Percentiles rank a stretch among this genome's conserved stretches.
Conservation (phyloP, 2,888 invertebrate genomes). For the Drosophila algonquin region DNA sequence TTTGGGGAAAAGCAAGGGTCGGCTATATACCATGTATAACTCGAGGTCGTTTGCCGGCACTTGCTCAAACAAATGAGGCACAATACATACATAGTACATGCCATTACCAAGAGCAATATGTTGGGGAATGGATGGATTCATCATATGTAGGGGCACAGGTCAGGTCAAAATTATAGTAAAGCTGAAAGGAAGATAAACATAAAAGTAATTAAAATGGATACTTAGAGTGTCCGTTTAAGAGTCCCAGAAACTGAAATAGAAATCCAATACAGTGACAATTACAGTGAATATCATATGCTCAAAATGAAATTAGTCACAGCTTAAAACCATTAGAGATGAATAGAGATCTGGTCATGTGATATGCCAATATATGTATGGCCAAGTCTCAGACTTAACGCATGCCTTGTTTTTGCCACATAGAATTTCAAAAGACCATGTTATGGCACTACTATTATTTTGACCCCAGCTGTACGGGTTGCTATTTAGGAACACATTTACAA, state of each 20-base stretch:
- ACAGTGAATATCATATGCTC: too few relatives aligned
- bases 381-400: too few relatives aligned
- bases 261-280: too few relatives aligned
- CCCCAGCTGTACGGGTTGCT: constrained; percentile 9
- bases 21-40: constrained; percentile 10
- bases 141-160: neutral
- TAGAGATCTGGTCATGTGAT: too few relatives aligned
- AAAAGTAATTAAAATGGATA: neutral
- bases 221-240: neutral
- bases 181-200: neutral
- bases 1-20: neutral
- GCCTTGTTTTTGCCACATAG: too few relatives aligned
- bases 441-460: neutral
- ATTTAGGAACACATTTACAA: neutral
- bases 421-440: too few relatives aligned
- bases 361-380: too few relatives aligned
- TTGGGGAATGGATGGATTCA: neutral
- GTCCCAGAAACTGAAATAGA: too few relatives aligned
- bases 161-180: neutral
- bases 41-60: constrained; percentile 75
- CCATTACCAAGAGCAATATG: neutral
- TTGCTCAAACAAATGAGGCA: constrained; percentile 48
- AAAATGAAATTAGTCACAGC: too few relatives aligned
- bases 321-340: too few relatives aligned
- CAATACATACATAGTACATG: constrained; percentile 6